A percentile compares a stretch with the other conserved stretches of the same genome.
phyloP scores from a whole-genome alignment of 2,888 invertebrate genomes.

The Mechanitis messenoides region DNA sequence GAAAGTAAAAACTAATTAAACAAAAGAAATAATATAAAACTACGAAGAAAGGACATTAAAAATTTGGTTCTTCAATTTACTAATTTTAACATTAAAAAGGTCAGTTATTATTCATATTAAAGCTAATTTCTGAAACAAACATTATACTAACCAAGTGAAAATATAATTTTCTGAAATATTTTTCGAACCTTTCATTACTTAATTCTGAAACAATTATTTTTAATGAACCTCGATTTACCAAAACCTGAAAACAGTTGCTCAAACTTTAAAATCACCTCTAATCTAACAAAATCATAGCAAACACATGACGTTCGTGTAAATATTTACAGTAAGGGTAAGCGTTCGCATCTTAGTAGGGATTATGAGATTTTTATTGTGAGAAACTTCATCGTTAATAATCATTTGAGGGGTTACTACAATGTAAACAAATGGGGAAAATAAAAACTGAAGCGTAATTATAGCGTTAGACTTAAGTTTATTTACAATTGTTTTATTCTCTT shows the following conservation, averaged over 20 bases:
- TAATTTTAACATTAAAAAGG: no score
- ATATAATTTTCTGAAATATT: no score
- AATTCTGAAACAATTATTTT: background rate
- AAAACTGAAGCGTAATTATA: constrained; percentile 19
- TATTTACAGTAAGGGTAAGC: constrained; percentile 56
- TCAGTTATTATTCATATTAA: no score
- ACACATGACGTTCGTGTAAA: constrained; percentile 57
- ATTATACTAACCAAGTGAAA: no score
- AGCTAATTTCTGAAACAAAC: no score
- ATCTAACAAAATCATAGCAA: constrained; percentile 38
- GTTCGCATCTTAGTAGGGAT: constrained; percentile 39
- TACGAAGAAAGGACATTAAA: no score
- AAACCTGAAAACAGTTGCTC: constrained; percentile 18
- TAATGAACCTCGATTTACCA: constrained; percentile 16
- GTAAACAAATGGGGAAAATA: constrained; percentile 22
- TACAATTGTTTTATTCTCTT: background rate
- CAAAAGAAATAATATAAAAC: no score
- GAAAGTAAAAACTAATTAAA: no score
- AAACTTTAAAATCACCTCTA: constrained; percentile 26
- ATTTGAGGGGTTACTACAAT: constrained; percentile 26
- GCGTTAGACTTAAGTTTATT: constrained; percentile 10
- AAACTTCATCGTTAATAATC: constrained; percentile 44
- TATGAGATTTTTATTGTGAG: constrained; percentile 64
- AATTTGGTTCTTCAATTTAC: no score
- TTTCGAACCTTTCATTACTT: background rate